Conservation (phyloP, 2,888 invertebrate species). For the Lottia gigantea region DNA sequence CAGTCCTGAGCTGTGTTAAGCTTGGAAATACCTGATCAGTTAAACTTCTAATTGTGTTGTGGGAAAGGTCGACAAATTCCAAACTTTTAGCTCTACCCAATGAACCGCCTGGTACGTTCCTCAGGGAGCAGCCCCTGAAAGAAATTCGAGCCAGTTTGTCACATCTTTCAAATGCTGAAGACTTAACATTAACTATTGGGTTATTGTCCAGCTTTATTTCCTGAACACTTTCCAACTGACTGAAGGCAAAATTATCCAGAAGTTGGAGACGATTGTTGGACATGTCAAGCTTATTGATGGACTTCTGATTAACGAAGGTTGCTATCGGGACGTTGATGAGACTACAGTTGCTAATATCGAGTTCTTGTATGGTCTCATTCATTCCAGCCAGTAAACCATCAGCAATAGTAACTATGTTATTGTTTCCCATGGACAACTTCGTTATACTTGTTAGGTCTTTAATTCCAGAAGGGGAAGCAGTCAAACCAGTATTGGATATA, state of each 20-base stretch:
- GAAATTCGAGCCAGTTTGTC: conserved; percentile 8
- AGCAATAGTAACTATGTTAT: conserved; percentile 11
- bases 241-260: conserved; percentile 19
- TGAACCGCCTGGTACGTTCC: conserved; percentile 17
- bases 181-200: conserved; percentile 13
- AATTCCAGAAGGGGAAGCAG: conserved; percentile 13
- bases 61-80: conserved; percentile 13
- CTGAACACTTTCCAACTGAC: conserved; percentile 1
- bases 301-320: conserved; percentile 3
- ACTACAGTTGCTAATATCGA: conserved; percentile 15
- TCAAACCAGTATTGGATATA: conserved; percentile 16
- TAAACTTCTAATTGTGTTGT: conserved; percentile 16
- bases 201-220: conserved; percentile 15
- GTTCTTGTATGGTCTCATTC: neutral
- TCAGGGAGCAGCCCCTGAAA: conserved; percentile 12
- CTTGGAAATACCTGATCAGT: conserved; percentile 14
- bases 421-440: conserved; percentile 15
- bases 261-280: conserved; percentile 12
- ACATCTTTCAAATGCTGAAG: conserved; percentile 17
- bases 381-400: conserved; percentile 15
- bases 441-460: conserved; percentile 13
- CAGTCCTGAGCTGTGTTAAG: conserved; percentile 6
- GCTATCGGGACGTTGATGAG: conserved; percentile 10
- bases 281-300: conserved; percentile 15
- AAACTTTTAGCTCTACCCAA: conserved; percentile 2